phyloP scores from a whole-genome alignment of 2,797 vertebrate genomes.

The Sternotherus odoratus region DNA sequence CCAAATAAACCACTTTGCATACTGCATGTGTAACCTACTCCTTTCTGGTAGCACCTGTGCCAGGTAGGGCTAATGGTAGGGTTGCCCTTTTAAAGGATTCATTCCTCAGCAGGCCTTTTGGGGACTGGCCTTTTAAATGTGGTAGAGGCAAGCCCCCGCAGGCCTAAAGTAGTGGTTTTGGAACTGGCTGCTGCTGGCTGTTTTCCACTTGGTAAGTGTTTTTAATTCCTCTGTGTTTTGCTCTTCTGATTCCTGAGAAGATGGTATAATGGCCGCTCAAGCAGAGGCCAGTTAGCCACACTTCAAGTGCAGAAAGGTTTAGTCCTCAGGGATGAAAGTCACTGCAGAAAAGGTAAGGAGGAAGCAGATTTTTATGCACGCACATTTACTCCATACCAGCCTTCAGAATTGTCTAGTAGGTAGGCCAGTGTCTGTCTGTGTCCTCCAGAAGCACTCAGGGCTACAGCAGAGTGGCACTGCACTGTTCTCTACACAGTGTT shows the following conservation, averaged over 20 bases:
- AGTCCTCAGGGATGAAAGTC: background rate
- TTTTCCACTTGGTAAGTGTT: background rate
- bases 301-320: background rate
- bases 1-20: background rate
- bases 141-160: background rate
- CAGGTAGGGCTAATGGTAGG: no score
- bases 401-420: background rate
- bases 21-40: background rate
- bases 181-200: background rate
- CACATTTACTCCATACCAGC: background rate
- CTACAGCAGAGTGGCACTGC: background rate
- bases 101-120: background rate
- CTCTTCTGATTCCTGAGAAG: background rate
- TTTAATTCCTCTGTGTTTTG: background rate
- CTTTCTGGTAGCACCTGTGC: background rate
- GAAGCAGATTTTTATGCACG: background rate
- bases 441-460: background rate
- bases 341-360: background rate
- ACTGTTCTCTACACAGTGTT: no score
- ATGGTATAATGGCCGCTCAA: background rate
- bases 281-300: background rate
- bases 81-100: background rate
- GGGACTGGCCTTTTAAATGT: background rate
- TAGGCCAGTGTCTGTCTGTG: background rate
- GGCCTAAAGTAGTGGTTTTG: background rate